Conservation (phyloP, 1,140 invertebrate species). For the Thaumetopoea pityocampa region DNA sequence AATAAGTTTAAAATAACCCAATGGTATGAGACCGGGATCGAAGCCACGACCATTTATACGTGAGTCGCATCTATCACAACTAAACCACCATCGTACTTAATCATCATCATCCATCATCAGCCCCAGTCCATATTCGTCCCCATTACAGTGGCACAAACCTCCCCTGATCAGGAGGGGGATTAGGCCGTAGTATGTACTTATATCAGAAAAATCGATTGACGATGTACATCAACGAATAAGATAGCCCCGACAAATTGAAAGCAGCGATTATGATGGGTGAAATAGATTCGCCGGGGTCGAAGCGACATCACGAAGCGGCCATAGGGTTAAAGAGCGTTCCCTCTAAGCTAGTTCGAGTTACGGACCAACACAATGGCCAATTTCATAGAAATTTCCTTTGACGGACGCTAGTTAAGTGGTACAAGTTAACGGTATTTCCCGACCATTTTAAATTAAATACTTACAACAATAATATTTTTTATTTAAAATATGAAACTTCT, state of each 20-base stretch:
- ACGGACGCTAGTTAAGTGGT: conserved; percentile 34
- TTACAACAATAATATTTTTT: no score
- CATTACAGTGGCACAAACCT: no score
- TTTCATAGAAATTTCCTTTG: conserved; percentile 53
- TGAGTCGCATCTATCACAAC: no score
- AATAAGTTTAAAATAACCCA: no score
- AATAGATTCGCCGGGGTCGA: conserved; percentile 62
- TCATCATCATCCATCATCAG: no score
- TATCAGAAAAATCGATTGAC: conserved; percentile 16
- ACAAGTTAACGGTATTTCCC: conserved; percentile 28
- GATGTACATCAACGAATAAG: conserved; percentile 37
- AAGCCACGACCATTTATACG: no score
- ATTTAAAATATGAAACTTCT: no score
- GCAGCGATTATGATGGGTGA: conserved; percentile 66
- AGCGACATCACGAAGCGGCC: conserved; percentile 62
- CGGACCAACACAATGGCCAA: conserved; percentile 66
- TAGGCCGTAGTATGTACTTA: no score
- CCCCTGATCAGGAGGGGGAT: no score
- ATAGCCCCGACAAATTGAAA: conserved; percentile 66
- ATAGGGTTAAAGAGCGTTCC: conserved; percentile 62
- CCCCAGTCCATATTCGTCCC: no score
- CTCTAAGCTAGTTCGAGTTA: conserved; percentile 50
- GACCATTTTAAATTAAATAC: conserved; percentile 25
- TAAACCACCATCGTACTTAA: no score
- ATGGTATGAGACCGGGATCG: no score